Percentiles rank a stretch among this genome's conserved stretches.
phyloP scores from a whole-genome alignment of 1,140 invertebrate genomes.

The Helicoverpa armigera region DNA sequence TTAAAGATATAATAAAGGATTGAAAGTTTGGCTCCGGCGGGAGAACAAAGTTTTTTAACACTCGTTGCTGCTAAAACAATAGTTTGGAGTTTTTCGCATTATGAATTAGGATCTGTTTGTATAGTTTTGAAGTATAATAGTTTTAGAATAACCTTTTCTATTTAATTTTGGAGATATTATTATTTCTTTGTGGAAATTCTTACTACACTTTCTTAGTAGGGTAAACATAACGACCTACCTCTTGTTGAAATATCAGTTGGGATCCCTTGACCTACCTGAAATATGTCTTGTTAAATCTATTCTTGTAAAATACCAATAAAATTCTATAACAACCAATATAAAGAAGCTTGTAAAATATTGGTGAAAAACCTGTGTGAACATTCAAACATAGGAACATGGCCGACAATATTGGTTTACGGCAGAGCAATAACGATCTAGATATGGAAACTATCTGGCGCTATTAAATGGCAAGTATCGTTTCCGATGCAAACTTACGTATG shows the following conservation, averaged over 20 bases:
- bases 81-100: conserved; percentile 22
- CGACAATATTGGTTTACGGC: conserved; percentile 62
- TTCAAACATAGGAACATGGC: conserved; percentile 60
- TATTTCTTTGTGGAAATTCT: no score
- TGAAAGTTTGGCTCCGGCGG: conserved; percentile 24
- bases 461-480: conserved; percentile 53
- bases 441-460: conserved; percentile 57
- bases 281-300: no score
- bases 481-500: conserved; percentile 44
- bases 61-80: conserved; percentile 42
- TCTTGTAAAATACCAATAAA: not conserved
- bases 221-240: no score
- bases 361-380: conserved; percentile 54
- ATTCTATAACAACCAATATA: not conserved
- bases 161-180: no score
- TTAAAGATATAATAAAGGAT: conserved; percentile 48
- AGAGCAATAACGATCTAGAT: conserved; percentile 59
- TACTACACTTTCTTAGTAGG: no score
- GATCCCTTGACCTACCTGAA: no score
- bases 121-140: conserved; percentile 17
- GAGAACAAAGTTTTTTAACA: conserved; percentile 39
- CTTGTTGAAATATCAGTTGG: no score
- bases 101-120: conserved; percentile 12
- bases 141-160: not conserved
- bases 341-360: conserved; percentile 24